Conservation (phyloP, 2,797 vertebrate genomes). For the Jordanella pulchra region DNA sequence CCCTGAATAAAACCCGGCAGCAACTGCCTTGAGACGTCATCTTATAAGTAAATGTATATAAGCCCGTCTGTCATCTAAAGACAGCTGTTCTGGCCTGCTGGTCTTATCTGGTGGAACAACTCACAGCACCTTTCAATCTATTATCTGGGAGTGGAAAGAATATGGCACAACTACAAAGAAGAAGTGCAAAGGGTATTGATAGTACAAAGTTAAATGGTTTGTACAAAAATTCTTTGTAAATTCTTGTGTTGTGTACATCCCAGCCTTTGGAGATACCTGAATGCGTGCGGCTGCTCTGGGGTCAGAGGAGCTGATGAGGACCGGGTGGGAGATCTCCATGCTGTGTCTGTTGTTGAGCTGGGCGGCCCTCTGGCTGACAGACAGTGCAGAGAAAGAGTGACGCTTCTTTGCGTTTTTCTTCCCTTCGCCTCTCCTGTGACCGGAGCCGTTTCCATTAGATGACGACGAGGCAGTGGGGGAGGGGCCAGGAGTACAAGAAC, state of each 20-base stretch:
- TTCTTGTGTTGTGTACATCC: constrained; percentile 3
- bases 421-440: constrained; percentile 86
- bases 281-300: constrained; percentile 93
- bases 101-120: no score
- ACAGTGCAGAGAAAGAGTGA: constrained; percentile 95
- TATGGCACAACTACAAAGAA: neutral
- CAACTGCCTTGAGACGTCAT: no score
- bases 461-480: constrained; percentile 71
- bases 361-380: constrained; percentile 93
- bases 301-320: constrained; percentile 97
- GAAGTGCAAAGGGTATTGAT: neutral
- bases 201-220: neutral
- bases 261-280: constrained; percentile 52
- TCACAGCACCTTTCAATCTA: no score
- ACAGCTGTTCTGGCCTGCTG: neutral
- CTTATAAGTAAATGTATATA: no score
- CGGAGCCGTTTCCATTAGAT: constrained; percentile 75
- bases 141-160: no score
- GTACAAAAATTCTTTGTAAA: neutral
- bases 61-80: no score
- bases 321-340: constrained; percentile 97
- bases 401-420: constrained; percentile 99
- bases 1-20: no score
- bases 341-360: constrained; percentile 95
- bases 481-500: constrained; percentile 72